Evolutionary conservation across 2,888 invertebrate genomes (phyloP), one percentile per base, ranked within the genome.

Genomic region (Leptogaster cylindrica): DNA sequence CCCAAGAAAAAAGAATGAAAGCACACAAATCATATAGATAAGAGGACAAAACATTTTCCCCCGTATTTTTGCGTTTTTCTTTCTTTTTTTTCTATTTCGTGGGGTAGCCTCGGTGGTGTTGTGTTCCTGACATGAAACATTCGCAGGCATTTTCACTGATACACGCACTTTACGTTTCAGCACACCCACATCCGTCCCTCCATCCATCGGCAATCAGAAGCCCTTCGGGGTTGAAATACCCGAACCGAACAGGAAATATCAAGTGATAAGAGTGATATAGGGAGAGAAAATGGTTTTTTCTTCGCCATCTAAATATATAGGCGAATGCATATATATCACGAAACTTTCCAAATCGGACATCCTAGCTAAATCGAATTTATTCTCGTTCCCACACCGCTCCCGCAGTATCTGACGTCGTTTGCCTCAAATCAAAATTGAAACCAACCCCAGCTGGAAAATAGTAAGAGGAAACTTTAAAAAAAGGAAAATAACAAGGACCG

Each of bases 11-110:
- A 64, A 66, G 66, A 70, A 68, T 66, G 67, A 75, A 76, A 74
- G 76, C 76, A 75, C 79, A 79, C 79, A 79, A 80, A 79, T 79
- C 80, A 80, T 78, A 77, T 76, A 79, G 79, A 80, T 79, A 79
- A 79, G 77, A 78, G 76, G 74, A 76, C 69, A 70, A 77, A 78
- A 79, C 66, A 70, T 70, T 70, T 67, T 67, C 67, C 67, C 63
- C 65, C 46, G 51, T 44, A 31, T 46, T 52, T 46, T 55, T 65
- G 5, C 55, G 36, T 65, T 51, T 67, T n/a, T n/a, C n/a, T n/a
- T n/a, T n/a, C 36, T 46, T 63, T 63, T 51, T 31, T 31, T 63
- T 33, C 33, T 58, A 25, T 65, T 58, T 46, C 48, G 23, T 12
- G 18, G 61, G 58, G 67, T 51, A 61, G 33, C 63, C 66, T 68